Conservation (phyloP, 2,888 invertebrate genomes). For the Synergus laeviventris region DNA sequence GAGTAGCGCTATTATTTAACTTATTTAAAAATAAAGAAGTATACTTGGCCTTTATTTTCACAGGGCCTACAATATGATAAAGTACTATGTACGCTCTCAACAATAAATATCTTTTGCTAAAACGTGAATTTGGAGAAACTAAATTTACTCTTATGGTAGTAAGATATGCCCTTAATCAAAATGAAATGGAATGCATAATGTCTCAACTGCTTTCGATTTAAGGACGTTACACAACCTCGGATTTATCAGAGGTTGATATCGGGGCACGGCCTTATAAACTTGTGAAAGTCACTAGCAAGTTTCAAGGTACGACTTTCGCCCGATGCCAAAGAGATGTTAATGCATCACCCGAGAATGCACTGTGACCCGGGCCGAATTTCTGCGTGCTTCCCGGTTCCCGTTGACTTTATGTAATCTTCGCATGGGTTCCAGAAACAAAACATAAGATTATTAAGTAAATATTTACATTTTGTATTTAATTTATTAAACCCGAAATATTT, state of each 20-base stretch:
- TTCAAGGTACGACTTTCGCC: constrained; percentile 33
- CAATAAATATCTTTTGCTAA: no score
- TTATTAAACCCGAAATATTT: no score
- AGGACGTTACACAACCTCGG: constrained; percentile 38
- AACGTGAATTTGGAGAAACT: no score
- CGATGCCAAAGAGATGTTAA: constrained; percentile 2
- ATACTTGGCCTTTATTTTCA: no score
- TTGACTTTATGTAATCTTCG: constrained; percentile 5
- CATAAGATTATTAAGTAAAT: no score
- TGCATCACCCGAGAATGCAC: constrained; percentile 24
- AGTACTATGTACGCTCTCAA: no score
- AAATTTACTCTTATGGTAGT: no score
- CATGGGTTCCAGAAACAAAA: neutral
- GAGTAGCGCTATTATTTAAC: no score
- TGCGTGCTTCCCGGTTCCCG: constrained; percentile 1
- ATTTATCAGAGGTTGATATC: constrained; percentile 40
- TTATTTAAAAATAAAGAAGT: no score
- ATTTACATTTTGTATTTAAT: no score
- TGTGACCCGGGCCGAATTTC: neutral
- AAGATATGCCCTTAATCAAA: neutral
- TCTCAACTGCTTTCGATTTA: constrained; percentile 12
- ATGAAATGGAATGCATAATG: constrained; percentile 27
- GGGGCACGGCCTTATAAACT: constrained; percentile 21
- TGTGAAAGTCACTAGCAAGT: constrained; percentile 30
- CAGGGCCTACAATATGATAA: no score